phyloP scores from a whole-genome alignment of 2,797 vertebrate genomes.

The Sphenopsis melanotis region DNA sequence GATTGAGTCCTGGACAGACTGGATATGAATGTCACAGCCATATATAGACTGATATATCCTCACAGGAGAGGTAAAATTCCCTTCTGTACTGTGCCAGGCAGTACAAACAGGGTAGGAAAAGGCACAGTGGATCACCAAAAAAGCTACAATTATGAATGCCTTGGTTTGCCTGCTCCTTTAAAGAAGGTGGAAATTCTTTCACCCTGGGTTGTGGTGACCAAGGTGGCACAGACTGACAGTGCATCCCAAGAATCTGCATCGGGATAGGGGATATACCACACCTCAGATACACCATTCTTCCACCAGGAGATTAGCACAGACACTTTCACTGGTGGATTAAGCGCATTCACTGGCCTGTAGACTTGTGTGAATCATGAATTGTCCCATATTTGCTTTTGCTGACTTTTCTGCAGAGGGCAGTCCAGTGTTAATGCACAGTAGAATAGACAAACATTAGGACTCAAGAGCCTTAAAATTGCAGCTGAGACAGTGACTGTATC shows the following conservation, averaged over 20 bases:
- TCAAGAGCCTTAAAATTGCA: background rate
- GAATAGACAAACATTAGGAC: background rate
- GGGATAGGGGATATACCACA: background rate
- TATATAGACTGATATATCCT: background rate
- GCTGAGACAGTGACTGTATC: background rate
- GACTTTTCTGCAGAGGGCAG: background rate
- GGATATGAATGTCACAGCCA: background rate
- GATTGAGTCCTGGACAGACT: accelerated
- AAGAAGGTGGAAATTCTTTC: background rate
- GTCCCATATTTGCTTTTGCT: background rate
- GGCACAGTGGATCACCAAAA: background rate
- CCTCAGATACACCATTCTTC: background rate
- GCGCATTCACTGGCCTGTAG: background rate
- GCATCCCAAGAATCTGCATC: background rate
- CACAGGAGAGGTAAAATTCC: background rate
- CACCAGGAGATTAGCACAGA: background rate
- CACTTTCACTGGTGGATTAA: background rate
- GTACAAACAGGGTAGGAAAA: background rate
- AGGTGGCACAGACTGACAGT: background rate
- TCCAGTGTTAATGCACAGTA: background rate
- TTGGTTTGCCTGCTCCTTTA: background rate
- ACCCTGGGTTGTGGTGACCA: background rate
- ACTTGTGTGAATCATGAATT: background rate
- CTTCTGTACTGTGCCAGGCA: background rate
- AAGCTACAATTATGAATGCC: background rate